Conservation (phyloP, 2,888 invertebrate species). For the Apoda limacodes region DNA sequence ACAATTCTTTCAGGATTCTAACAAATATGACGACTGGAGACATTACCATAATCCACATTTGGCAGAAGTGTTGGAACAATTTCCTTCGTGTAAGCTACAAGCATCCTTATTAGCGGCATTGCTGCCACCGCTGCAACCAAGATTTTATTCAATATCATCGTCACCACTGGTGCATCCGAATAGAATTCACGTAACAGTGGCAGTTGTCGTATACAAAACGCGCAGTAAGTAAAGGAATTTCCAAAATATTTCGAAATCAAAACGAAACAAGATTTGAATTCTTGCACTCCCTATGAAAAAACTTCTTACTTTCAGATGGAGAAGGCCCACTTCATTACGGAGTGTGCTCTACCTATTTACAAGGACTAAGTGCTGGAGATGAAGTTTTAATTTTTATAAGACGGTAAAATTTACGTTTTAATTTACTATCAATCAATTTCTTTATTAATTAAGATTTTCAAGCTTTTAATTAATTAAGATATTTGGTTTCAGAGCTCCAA, state of each 20-base stretch:
- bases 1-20: conserved; percentile 78
- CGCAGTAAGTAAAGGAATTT: conserved; percentile 68
- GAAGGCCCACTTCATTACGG: conserved; percentile 87
- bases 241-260: conserved; percentile 1
- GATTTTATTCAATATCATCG: conserved; percentile 95
- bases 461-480: conserved; percentile 3
- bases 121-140: conserved; percentile 85
- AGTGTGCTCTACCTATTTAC: conserved; percentile 92
- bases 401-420: conserved; percentile 74
- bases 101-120: conserved; percentile 85
- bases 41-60: conserved; percentile 87
- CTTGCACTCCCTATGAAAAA: no score
- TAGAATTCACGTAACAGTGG: conserved; percentile 90
- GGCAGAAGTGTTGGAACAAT: conserved; percentile 87
- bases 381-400: conserved; percentile 81
- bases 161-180: conserved; percentile 79
- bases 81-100: conserved; percentile 85
- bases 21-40: conserved; percentile 93
- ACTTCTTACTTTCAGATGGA: conserved; percentile 69
- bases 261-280: no score
- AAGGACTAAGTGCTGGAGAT: conserved; percentile 74
- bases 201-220: conserved; percentile 87
- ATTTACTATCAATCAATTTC: conserved; percentile 1
- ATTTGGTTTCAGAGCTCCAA: conserved; percentile 75
- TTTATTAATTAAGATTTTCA: no score